Evolutionary conservation across 1,140 invertebrate species (phyloP).

Genomic region (Drosophila seguyi): DNA sequence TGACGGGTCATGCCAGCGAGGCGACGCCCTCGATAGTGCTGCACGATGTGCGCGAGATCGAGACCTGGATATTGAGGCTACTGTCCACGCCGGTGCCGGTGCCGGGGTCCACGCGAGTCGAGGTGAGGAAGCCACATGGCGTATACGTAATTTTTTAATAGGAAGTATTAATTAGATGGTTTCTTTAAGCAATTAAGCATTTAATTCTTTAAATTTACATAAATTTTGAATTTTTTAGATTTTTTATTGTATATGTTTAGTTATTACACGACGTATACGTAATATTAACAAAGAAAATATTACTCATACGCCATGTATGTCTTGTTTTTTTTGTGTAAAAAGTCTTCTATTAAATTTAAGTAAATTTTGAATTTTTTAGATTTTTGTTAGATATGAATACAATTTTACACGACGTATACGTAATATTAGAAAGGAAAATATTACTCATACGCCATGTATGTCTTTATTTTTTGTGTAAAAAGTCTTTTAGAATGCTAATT

Average conservation of each 20-base stretch:
- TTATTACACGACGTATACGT: neutral
- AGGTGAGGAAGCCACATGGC: constrained; percentile 87
- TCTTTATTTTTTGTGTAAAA: too few species aligned
- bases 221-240: too few species aligned
- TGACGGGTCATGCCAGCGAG: constrained; percentile 90
- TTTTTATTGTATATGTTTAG: neutral
- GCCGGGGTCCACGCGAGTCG: constrained; percentile 97
- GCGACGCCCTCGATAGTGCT: constrained; percentile 94
- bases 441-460: too few species aligned
- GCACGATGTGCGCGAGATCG: constrained; percentile 98
- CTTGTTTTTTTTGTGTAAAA: too few species aligned
- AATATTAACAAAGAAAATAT: neutral
- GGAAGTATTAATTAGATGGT: neutral
- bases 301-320: neutral
- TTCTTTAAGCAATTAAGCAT: too few species aligned
- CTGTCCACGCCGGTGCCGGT: constrained; percentile 98
- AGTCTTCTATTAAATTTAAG: too few species aligned
- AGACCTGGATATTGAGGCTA: constrained; percentile 98
- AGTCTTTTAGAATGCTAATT: neutral
- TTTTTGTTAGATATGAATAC: too few species aligned
- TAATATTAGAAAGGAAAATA: too few species aligned
- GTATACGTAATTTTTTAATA: neutral
- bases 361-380: too few species aligned
- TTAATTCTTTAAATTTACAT: too few species aligned
- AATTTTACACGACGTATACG: too few species aligned